A percentile compares a stretch with the other conserved stretches of the same genome.
Evolutionary conservation across 2,113 vertebrate species (phyloP).

Genomic region (Clupea harengus): DNA sequence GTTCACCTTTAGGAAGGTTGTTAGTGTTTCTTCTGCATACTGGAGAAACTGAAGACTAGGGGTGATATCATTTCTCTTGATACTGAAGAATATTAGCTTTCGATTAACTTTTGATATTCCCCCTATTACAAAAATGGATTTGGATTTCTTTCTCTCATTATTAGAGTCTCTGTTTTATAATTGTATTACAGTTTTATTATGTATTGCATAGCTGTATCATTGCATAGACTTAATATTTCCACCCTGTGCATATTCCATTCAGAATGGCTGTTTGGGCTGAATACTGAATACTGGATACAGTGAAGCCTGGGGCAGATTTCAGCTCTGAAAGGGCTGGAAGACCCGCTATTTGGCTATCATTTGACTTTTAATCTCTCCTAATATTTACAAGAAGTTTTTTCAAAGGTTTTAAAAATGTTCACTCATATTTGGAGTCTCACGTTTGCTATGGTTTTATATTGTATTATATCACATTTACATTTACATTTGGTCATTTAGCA

Average conservation of each 20-base stretch:
- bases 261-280: neutral
- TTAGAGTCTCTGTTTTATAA: neutral
- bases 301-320: neutral
- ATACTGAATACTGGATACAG: neutral
- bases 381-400: no score
- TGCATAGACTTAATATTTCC: neutral
- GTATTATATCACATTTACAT: no score
- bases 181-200: neutral
- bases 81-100: neutral
- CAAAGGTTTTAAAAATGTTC: no score
- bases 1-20: conserved; percentile 15
- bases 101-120: neutral
- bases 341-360: no score
- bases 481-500: no score
- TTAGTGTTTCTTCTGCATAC: neutral
- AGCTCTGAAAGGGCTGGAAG: neutral
- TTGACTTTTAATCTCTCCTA: no score
- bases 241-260: neutral
- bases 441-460: no score
- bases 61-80: neutral
- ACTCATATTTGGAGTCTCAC: neutral
- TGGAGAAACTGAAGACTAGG: neutral
- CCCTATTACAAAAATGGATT: neutral
- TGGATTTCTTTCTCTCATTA: neutral
- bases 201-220: neutral